These are phyloP conservation scores for Acyrthosiphon pisum DNA, from an alignment of 1,140 invertebrate genomes.

Conservation along the genomic window DNA sequence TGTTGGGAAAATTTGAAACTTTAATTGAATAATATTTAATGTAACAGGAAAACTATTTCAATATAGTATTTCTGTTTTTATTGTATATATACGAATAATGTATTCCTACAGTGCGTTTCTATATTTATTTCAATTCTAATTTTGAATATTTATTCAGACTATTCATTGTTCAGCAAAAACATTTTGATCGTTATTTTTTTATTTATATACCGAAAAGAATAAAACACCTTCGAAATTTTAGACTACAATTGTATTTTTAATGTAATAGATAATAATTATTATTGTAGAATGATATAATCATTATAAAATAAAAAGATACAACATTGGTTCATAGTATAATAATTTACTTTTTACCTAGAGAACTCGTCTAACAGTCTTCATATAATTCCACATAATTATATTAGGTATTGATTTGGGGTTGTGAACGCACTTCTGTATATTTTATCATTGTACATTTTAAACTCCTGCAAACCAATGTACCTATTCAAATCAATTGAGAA, in stretches of 20 bases:
- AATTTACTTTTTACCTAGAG: neutral
- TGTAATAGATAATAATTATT: neutral
- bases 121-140: neutral
- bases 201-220: neutral
- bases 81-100: neutral
- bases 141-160: neutral
- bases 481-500: neutral
- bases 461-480: neutral
- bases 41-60: neutral
- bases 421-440: neutral
- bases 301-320: neutral
- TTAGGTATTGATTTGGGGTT: neutral
- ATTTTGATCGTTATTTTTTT: neutral
- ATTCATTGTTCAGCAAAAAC: neutral
- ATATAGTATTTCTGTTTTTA: neutral
- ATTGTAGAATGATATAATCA: neutral
- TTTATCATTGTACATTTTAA: neutral
- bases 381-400: neutral
- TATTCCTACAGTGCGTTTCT: neutral
- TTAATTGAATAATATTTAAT: conserved; percentile 13
- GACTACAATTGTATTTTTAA: neutral
- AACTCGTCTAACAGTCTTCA: neutral
- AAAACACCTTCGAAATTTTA: neutral
- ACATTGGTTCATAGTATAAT: neutral
- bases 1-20: neutral